Evolutionary conservation across 2,113 vertebrate species (phyloP).

Genomic region (Pangasianodon gigas): DNA sequence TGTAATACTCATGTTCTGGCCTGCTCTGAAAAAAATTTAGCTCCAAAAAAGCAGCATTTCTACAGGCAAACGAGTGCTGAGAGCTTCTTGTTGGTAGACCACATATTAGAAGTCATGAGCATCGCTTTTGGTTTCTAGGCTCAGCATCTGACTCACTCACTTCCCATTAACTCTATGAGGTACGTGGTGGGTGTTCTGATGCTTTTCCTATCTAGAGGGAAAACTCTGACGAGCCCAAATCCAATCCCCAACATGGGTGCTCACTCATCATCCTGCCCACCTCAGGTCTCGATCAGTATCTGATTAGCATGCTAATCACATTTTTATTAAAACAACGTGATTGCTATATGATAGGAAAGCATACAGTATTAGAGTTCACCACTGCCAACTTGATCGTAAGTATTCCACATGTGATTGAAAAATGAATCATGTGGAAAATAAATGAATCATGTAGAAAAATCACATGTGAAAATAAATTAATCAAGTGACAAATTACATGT

Average conservation of each 20-base stretch:
- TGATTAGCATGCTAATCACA: background rate
- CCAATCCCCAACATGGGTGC: background rate
- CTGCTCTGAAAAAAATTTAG: background rate
- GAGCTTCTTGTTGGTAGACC: background rate
- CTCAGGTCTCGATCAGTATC: background rate
- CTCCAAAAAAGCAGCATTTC: background rate
- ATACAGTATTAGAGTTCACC: background rate
- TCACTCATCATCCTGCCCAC: background rate
- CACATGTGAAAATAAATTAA: background rate
- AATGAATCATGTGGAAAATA: background rate
- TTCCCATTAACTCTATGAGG: background rate
- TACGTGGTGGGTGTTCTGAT: background rate
- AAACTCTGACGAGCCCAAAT: background rate
- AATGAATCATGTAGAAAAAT: background rate
- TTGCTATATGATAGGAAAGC: background rate
- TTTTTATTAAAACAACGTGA: constrained; percentile 2
- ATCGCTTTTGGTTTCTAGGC: background rate
- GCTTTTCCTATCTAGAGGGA: background rate
- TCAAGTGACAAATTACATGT: background rate
- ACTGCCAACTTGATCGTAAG: background rate
- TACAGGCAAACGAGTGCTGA: background rate
- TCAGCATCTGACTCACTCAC: background rate
- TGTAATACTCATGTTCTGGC: background rate
- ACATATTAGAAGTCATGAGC: constrained; percentile 3
- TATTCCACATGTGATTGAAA: background rate